Base-by-base conservation (phyloP, 2,113 vertebrate species). In the Protobothrops flavoviridis region DNA sequence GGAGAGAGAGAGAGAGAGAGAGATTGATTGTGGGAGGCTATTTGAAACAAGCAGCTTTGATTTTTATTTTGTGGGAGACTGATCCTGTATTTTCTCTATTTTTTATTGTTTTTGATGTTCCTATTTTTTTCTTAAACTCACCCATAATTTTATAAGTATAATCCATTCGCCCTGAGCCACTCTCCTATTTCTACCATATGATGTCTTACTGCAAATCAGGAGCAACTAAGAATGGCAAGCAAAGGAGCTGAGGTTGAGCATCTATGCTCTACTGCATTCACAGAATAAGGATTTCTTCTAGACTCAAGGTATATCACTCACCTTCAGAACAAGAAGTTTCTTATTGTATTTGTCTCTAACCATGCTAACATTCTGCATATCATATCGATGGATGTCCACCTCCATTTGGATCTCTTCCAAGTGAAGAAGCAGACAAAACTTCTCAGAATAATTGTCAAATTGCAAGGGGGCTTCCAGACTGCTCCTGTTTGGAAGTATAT, bases 331-430 rank as follows among this genome's bases (percentile, higher is more conserved):
- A 33, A 99, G 98, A 53, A 99, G 97, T 0, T 0, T 94, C 85
- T 96, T 96, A 21, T 97, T 97, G 0, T 0, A 9, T 39, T 81
- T 33, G 94, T 99, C 98, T 95, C 24, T 88, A 33, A 6, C 53
- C 98, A 99, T 99, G 91, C 94, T 23, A 48, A 97, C 97, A 0
- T 95, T 86, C 17, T 97, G n/a, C 96, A 98, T 98, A 97, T 99
- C 98, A 3, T 99, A 99, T 93, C 94, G 97, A 33, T 96, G 98
- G 94, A 99, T 99, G 95, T 99, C 98, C 59, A 97, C 97, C 88
- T 98, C 97, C 99, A 99, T 99, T 97, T 99, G 99, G 81, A 97
- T 96, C 95, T 99, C 99, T 93, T 99, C 99, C 94, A 99, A 97
- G 95, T 98, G 97, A 85, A 99, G 97, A 93, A 99, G 96, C 94